A percentile compares a stretch with the other conserved stretches of the same genome.
Evolutionary conservation across 2,888 invertebrate species (phyloP).

Genomic region (Agrotis segetum): DNA sequence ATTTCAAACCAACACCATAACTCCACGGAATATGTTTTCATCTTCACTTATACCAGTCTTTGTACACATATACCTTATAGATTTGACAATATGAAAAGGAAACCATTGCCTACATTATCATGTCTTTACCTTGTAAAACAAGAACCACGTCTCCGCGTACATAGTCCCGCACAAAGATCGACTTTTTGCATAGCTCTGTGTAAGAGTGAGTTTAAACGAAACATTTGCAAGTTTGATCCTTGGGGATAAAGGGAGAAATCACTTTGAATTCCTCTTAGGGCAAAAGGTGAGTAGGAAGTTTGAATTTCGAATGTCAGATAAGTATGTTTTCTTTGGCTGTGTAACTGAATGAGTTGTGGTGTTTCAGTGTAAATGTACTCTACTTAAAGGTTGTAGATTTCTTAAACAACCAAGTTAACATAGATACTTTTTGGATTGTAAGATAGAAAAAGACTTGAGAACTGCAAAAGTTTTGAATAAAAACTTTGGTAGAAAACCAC

Average conservation of each 20-base stretch:
- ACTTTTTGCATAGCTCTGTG: constrained; percentile 30
- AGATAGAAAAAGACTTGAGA: no score
- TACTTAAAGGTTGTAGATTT: no score
- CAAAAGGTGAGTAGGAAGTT: constrained; percentile 14
- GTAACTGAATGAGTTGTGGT: constrained; percentile 21
- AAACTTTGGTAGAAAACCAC: no score
- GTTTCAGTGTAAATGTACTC: not conserved
- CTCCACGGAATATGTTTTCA: no score
- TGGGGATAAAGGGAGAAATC: constrained; percentile 13
- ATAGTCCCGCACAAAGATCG: constrained; percentile 9
- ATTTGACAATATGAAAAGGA: not conserved
- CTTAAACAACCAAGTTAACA: no score
- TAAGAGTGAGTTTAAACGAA: constrained; percentile 24
- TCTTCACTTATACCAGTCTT: no score
- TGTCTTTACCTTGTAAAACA: constrained; percentile 34
- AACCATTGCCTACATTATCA: constrained; percentile 25
- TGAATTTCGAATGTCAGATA: constrained; percentile 6
- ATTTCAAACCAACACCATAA: no score
- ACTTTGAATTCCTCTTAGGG: constrained; percentile 13
- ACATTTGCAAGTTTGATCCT: constrained; percentile 53
- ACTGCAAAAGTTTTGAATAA: no score
- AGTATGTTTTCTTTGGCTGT: constrained; percentile 8
- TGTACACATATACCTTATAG: no score
- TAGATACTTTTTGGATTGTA: no score
- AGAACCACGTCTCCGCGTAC: not conserved